phyloP scores from a whole-genome alignment of 2,888 invertebrate genomes.

The Polydrusus tereticollis region DNA sequence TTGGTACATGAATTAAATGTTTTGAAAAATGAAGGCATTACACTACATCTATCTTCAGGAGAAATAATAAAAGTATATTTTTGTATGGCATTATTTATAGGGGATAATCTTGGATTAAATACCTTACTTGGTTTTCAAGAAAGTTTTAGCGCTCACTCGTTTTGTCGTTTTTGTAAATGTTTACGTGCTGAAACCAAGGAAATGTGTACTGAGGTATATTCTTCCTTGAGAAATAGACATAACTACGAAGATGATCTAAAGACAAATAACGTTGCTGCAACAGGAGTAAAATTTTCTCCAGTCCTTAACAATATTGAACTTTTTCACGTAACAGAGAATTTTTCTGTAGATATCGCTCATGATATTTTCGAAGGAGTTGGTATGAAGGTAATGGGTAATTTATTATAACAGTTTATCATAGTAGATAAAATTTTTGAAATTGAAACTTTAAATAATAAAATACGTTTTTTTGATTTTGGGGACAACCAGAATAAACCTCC shows the following conservation, averaged over 20 bases:
- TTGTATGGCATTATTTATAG: constrained; percentile 32
- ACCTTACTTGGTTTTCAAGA: constrained; percentile 42
- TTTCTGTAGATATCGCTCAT: constrained; percentile 8
- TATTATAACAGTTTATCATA: constrained; percentile 5
- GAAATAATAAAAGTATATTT: constrained; percentile 37
- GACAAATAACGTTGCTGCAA: background rate
- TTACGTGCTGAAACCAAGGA: constrained; percentile 9
- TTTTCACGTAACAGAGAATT: constrained; percentile 2
- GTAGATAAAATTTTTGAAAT: constrained; percentile 29
- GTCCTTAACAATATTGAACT: background rate
- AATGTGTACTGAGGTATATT: constrained; percentile 13
- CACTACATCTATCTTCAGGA: constrained; percentile 6
- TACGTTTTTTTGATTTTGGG: constrained; percentile 25
- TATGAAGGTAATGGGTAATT: constrained; percentile 22
- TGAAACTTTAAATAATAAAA: too few relatives aligned
- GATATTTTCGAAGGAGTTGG: constrained; percentile 41
- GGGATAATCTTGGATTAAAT: constrained; percentile 46
- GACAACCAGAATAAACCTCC: constrained; percentile 37
- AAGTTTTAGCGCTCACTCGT: constrained; percentile 42
- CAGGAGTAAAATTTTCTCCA: background rate
- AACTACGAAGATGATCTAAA: background rate
- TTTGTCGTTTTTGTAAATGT: constrained; percentile 36
- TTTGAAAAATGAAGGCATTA: constrained; percentile 41
- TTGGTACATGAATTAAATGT: constrained; percentile 38
- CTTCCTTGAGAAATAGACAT: constrained; percentile 3